Percentiles rank a stretch among this genome's conserved stretches.
phyloP scores from a whole-genome alignment of 2,888 invertebrate genomes.

The Clitarchus hookeri region DNA sequence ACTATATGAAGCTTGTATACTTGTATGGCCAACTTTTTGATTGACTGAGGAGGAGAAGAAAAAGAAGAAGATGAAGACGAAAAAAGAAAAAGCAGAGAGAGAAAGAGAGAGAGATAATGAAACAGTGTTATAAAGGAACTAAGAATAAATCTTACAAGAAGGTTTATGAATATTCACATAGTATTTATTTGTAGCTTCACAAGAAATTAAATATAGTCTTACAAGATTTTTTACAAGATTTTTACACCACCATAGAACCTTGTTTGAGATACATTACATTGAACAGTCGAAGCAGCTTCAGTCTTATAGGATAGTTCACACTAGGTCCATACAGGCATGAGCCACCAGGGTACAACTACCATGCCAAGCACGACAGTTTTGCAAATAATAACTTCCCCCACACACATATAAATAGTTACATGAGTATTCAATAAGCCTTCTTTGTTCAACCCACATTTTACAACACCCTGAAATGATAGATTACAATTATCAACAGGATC shows the following conservation, averaged over 20 bases:
- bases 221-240: conserved; percentile 6
- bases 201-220: conserved; percentile 37
- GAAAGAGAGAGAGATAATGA: too few relatives aligned
- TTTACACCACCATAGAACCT: background rate
- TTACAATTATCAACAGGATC: too few relatives aligned
- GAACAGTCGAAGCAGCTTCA: background rate
- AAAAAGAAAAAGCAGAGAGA: too few relatives aligned
- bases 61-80: too few relatives aligned
- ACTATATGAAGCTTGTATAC: background rate
- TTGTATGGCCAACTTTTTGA: background rate
- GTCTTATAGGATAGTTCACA: background rate
- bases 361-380: background rate
- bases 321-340: background rate
- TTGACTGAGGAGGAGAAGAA: too few relatives aligned
- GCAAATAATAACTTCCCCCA: background rate
- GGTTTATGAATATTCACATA: conserved; percentile 49
- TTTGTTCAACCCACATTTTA: background rate
- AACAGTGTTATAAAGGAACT: background rate
- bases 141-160: conserved; percentile 21
- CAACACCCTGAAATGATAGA: too few relatives aligned
- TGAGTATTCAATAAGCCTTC: conserved; percentile 14
- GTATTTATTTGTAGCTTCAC: conserved; percentile 49
- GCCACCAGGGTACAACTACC: background rate
- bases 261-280: too few relatives aligned
- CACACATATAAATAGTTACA: background rate